Percentiles rank a stretch among this genome's conserved stretches.
Conservation (phyloP, 1,140 invertebrate genomes). For the Ooceraea biroi region DNA sequence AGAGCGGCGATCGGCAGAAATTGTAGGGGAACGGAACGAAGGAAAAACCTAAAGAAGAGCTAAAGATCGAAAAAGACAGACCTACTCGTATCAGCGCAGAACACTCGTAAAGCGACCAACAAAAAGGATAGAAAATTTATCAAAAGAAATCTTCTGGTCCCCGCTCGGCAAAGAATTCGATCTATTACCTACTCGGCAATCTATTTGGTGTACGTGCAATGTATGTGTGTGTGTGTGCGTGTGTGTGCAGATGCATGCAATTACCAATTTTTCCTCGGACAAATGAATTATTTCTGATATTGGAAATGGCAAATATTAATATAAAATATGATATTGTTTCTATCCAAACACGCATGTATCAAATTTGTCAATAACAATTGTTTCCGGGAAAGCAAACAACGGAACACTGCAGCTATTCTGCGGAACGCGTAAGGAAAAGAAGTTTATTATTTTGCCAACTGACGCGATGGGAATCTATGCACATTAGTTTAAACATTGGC, state of each 20-base stretch:
- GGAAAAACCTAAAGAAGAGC: slow-evolving; percentile 17
- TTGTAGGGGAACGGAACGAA: slow-evolving; percentile 33
- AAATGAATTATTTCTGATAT: neutral
- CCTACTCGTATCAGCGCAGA: slow-evolving; percentile 78
- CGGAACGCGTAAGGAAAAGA: neutral
- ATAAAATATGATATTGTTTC: neutral
- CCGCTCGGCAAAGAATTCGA: slow-evolving; percentile 23
- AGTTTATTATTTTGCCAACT: slow-evolving; percentile 47
- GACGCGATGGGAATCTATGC: slow-evolving; percentile 41
- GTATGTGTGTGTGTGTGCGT: neutral
- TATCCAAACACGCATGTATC: neutral
- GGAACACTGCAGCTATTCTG: neutral
- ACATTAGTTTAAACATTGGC: slow-evolving; percentile 36
- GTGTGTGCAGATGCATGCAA: neutral
- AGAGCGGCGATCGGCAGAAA: slow-evolving; percentile 62
- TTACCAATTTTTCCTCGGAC: neutral
- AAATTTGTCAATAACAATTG: slow-evolving; percentile 2
- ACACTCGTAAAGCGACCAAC: slow-evolving; percentile 70
- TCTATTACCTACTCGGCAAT: neutral
- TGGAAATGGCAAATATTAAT: neutral
- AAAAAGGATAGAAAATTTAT: slow-evolving; percentile 77
- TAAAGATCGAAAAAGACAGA: slow-evolving; percentile 68
- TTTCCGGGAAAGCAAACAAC: neutral
- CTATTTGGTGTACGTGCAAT: neutral
- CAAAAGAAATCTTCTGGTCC: slow-evolving; percentile 54